phyloP scores from a whole-genome alignment of 2,113 vertebrate genomes.

The Anarrhichthys ocellatus region DNA sequence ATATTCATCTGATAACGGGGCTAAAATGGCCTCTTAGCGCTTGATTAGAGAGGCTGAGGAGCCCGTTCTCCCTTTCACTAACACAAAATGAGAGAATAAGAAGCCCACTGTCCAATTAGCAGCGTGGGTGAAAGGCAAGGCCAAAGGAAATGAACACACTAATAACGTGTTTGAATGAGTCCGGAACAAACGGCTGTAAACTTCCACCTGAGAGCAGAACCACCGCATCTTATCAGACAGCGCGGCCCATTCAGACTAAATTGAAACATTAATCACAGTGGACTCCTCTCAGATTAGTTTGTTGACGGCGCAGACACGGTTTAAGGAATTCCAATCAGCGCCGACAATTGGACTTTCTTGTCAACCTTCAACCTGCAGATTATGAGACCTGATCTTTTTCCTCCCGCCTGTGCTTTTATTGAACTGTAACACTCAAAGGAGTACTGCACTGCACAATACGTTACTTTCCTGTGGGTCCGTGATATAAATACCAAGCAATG shows the following conservation, averaged over 20 bases:
- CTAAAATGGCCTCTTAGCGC: conserved; percentile 53
- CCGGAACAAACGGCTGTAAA: conserved; percentile 30
- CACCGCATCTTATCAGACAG: neutral
- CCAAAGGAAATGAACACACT: conserved; percentile 33
- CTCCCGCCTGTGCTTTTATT: neutral
- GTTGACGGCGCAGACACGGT: neutral
- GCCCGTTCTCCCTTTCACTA: conserved; percentile 13
- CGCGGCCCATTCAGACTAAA: neutral
- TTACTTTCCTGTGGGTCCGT: neutral
- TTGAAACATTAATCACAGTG: conserved; percentile 31
- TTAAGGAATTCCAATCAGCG: conserved; percentile 12
- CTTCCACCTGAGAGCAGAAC: conserved; percentile 14
- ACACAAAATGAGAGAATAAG: conserved; percentile 19
- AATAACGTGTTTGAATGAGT: conserved; percentile 31
- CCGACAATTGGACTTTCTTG: neutral
- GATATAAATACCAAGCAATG: conserved; percentile 10
- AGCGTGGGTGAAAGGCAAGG: conserved; percentile 12
- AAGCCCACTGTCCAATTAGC: conserved; percentile 18
- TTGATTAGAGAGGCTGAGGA: conserved; percentile 40
- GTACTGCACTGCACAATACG: neutral
- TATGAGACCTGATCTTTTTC: neutral
- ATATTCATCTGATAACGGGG: conserved; percentile 65
- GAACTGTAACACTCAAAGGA: neutral
- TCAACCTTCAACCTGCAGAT: conserved; percentile 30
- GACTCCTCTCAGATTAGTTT: conserved; percentile 7